A percentile compares a stretch with the other conserved stretches of the same genome.
Evolutionary conservation across 2,113 vertebrate genomes (phyloP).

Genomic region (Amphiprion percula): DNA sequence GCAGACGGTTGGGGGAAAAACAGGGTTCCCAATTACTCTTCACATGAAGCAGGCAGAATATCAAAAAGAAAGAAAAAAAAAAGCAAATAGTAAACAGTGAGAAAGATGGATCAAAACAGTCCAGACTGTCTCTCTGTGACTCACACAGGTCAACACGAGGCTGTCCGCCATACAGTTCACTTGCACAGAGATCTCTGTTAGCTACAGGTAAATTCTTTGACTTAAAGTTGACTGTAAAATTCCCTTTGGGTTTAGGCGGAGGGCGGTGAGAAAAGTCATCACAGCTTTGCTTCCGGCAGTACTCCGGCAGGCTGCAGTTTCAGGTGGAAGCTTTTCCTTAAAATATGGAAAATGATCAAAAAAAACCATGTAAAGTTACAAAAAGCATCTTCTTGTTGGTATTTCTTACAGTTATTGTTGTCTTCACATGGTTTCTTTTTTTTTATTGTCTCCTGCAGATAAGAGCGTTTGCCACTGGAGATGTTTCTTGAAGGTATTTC

Average conservation of each 20-base stretch:
- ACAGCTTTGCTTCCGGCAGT: conserved; percentile 65
- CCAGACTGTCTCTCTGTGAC: conserved; percentile 56
- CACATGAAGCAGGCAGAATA: conserved; percentile 62
- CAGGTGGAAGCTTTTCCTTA: conserved; percentile 62
- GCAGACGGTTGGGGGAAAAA: conserved; percentile 37
- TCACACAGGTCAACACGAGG: conserved; percentile 18
- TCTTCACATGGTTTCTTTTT: conserved; percentile 64
- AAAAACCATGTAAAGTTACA: conserved; percentile 71
- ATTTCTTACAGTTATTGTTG: conserved; percentile 42
- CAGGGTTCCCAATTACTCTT: conserved; percentile 46
- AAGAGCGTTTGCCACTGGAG: conserved; percentile 45
- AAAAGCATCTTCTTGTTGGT: conserved; percentile 53
- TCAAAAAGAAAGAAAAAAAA: conserved; percentile 31
- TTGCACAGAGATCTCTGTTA: conserved; percentile 56
- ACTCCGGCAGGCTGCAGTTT: conserved; percentile 57
- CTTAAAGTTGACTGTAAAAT: conserved; percentile 60
- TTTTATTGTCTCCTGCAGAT: conserved; percentile 46
- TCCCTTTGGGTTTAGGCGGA: conserved; percentile 71
- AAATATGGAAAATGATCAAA: conserved; percentile 45
- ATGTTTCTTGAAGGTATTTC: conserved; percentile 64
- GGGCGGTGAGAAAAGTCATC: conserved; percentile 64
- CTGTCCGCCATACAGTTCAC: conserved; percentile 38
- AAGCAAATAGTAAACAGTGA: conserved; percentile 38
- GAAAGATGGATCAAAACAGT: conserved; percentile 45
- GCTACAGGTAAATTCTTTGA: conserved; percentile 69